These are phyloP conservation scores for Drosophila santomea DNA, from an alignment of 1,140 invertebrate genomes.

Conservation along the genomic window DNA sequence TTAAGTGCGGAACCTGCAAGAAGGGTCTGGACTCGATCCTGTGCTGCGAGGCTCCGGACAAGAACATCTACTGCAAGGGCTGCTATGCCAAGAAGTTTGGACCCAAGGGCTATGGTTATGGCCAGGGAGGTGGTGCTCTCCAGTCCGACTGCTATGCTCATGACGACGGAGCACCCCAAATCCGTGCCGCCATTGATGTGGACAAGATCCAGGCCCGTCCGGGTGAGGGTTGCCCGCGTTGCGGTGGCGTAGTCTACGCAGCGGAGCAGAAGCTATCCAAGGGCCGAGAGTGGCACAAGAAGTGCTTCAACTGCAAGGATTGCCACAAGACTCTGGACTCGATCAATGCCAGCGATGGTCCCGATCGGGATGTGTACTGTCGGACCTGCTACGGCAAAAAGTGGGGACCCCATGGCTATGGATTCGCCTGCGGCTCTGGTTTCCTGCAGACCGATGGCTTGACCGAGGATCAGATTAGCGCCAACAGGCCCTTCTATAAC, in stretches of 20 bases:
- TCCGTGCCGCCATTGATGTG: slow-evolving; percentile 90
- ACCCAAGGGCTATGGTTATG: slow-evolving; percentile 97
- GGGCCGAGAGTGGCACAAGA: slow-evolving; percentile 97
- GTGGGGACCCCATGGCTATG: slow-evolving; percentile 97
- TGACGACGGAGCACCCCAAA: slow-evolving; percentile 74
- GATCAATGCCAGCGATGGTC: slow-evolving; percentile 96
- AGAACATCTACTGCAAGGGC: slow-evolving; percentile 99
- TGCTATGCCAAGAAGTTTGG: slow-evolving; percentile 98
- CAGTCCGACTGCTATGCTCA: slow-evolving; percentile 89
- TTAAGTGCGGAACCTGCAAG: slow-evolving; percentile 96
- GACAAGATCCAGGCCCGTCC: slow-evolving; percentile 91
- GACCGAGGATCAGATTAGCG: slow-evolving; percentile 92
- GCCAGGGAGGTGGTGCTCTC: slow-evolving; percentile 95
- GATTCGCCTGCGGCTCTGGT: slow-evolving; percentile 97
- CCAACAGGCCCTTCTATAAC: slow-evolving; percentile 90
- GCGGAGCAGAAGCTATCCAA: slow-evolving; percentile 95
- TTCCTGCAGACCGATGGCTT: slow-evolving; percentile 95
- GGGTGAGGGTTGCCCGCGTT: slow-evolving; percentile 94
- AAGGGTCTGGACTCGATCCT: slow-evolving; percentile 98
- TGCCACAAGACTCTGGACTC: slow-evolving; percentile 97
- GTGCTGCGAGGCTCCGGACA: slow-evolving; percentile 97
- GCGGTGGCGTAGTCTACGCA: slow-evolving; percentile 95
- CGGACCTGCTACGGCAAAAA: slow-evolving; percentile 89
- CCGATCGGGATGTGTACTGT: slow-evolving; percentile 95
- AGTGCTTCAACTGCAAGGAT: slow-evolving; percentile 98